These are phyloP conservation scores for Himalopsyche japonica DNA, from an alignment of 2,888 invertebrate genomes.

Conservation along the genomic window DNA sequence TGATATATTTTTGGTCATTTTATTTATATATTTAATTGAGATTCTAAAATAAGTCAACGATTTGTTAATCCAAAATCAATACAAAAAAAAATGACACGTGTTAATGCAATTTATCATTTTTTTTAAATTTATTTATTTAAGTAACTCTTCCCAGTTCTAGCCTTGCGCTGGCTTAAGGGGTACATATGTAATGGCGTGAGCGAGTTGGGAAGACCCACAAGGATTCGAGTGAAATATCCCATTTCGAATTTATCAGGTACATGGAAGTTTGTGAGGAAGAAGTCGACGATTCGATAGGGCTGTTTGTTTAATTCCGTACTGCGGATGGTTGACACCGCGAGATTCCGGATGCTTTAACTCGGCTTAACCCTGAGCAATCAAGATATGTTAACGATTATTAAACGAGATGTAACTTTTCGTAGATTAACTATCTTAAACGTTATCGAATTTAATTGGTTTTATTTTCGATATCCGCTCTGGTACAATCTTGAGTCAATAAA, in stretches of 20 bases:
- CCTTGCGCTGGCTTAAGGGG: neutral
- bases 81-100: too few species aligned
- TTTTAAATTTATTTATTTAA: neutral
- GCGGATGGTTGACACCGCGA: neutral
- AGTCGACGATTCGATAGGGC: neutral
- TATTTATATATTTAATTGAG: too few species aligned
- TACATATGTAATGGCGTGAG: neutral
- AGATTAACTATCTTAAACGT: too few species aligned
- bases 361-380: neutral
- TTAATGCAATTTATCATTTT: too few species aligned
- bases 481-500: too few species aligned
- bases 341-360: neutral
- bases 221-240: neutral
- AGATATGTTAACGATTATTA: neutral
- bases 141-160: neutral
- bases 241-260: neutral
- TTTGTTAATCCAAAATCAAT: too few species aligned
- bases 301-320: neutral
- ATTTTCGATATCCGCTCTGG: too few species aligned
- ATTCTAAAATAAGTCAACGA: too few species aligned
- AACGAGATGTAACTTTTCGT: too few species aligned
- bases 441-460: too few species aligned
- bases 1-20: too few species aligned
- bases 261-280: neutral
- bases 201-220: neutral